These are phyloP conservation scores for Cyanoderma ruficeps DNA, from an alignment of 2,113 vertebrate species.

Conservation along the genomic window DNA sequence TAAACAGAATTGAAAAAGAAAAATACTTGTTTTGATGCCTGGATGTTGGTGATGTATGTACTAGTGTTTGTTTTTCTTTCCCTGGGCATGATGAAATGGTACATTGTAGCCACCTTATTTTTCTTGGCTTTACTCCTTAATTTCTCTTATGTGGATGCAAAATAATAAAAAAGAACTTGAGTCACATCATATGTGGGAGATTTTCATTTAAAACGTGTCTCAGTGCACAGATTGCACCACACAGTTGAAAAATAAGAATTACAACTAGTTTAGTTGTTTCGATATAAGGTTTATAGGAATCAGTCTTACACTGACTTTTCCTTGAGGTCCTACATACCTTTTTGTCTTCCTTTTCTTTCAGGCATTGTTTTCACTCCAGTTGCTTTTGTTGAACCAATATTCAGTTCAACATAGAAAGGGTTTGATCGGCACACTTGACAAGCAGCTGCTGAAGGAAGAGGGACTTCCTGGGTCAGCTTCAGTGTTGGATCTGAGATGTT, in stretches of 20 bases:
- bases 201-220: background rate
- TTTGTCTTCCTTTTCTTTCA: background rate
- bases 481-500: background rate
- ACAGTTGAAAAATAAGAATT: background rate
- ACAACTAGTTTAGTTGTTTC: background rate
- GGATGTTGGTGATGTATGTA: background rate
- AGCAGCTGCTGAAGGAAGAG: background rate
- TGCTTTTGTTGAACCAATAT: background rate
- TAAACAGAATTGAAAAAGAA: slow-evolving; percentile 19
- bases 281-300: background rate
- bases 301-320: background rate
- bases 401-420: background rate
- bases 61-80: slow-evolving; percentile 11
- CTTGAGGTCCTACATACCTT: background rate
- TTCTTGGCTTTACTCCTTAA: background rate
- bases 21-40: slow-evolving; percentile 1
- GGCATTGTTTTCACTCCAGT: background rate
- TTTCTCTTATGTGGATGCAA: background rate
- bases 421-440: background rate
- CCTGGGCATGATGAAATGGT: background rate
- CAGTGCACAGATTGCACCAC: background rate
- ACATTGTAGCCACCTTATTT: background rate
- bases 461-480: accelerated
- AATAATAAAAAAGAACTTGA: background rate
- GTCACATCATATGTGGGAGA: background rate